phyloP scores from a whole-genome alignment of 1,140 invertebrate genomes.

The Argopecten irradians region DNA sequence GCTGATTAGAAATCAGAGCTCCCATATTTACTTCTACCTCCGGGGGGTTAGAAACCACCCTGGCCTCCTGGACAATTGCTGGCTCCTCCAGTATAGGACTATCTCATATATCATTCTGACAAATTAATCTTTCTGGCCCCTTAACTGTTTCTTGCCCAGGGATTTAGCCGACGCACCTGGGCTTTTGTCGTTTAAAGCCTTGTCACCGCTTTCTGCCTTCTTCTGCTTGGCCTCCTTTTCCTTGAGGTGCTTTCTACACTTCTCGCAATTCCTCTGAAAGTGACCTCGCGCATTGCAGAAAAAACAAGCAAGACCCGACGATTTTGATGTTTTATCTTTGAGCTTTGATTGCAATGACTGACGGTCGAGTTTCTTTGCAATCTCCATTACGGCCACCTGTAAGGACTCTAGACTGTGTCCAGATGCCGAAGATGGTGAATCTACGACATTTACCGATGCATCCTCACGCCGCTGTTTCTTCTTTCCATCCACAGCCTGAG shows the following conservation, averaged over 20 bases:
- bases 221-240: too few species aligned
- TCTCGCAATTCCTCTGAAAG: neutral
- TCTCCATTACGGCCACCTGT: neutral
- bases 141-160: conserved; percentile 2
- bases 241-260: neutral
- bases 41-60: too few species aligned
- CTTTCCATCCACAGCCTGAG: neutral
- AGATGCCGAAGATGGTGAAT: neutral
- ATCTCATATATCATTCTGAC: too few species aligned
- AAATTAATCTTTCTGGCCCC: conserved; percentile 13
- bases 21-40: too few species aligned
- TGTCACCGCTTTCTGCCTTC: too few species aligned
- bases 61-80: too few species aligned
- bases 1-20: too few species aligned
- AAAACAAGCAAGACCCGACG: neutral
- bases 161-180: neutral
- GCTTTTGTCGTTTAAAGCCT: conserved; percentile 32
- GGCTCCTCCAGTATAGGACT: too few species aligned
- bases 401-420: neutral
- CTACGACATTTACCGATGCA: neutral
- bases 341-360: neutral
- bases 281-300: conserved; percentile 10
- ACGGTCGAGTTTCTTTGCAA: neutral
- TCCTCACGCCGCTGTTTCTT: neutral
- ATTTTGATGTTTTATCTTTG: neutral